Conservation (phyloP, 2,797 vertebrate species). For the Helicolenus hilgendorfi region DNA sequence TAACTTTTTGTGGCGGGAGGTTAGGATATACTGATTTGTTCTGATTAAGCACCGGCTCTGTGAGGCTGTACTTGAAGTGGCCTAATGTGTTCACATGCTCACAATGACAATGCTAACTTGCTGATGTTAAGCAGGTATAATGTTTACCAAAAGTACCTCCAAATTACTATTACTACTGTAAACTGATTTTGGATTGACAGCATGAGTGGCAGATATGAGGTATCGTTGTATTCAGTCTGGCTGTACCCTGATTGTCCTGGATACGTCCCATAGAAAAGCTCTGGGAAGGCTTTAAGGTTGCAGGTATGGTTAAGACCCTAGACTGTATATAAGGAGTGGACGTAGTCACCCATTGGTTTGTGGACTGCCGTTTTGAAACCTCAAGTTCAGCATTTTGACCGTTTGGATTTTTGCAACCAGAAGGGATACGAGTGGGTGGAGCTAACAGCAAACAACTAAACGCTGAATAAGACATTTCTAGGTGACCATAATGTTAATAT, state of each 20-base stretch:
- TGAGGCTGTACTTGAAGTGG: not conserved
- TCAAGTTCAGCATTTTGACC: not conserved
- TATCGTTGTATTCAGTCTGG: not conserved
- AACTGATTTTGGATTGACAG: not conserved
- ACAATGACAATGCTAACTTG: not conserved
- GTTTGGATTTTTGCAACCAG: not conserved
- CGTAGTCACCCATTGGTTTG: not conserved
- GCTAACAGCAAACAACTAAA: too few relatives aligned
- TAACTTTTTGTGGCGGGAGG: not conserved
- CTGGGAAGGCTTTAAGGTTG: too few relatives aligned
- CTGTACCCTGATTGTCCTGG: not conserved
- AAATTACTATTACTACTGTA: not conserved
- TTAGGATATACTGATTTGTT: not conserved
- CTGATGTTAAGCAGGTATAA: not conserved
- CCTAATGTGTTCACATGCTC: not conserved
- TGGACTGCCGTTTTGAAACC: not conserved
- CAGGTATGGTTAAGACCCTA: too few relatives aligned
- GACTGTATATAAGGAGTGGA: not conserved
- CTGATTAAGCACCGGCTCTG: not conserved
- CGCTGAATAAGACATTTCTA: too few relatives aligned
- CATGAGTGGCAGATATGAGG: not conserved
- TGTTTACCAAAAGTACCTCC: not conserved
- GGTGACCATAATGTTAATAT: too few relatives aligned
- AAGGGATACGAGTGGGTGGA: too few relatives aligned
- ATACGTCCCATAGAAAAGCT: not conserved